These are phyloP conservation scores for Drosophila subobscura DNA, from an alignment of 1,140 invertebrate species.

Conservation along the genomic window DNA sequence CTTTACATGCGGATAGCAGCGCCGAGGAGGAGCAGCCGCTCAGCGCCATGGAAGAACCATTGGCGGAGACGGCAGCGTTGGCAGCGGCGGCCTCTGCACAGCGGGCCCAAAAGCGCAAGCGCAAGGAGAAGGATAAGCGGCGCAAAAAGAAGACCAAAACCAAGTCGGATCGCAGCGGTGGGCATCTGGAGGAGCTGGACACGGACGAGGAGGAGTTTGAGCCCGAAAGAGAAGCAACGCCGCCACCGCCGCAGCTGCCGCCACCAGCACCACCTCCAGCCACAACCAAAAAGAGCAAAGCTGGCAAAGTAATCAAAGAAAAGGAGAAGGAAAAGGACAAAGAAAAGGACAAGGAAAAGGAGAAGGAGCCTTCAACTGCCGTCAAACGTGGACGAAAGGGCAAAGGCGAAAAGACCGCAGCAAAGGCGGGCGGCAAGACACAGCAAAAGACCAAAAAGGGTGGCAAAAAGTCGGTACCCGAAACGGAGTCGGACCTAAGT, in stretches of 20 bases:
- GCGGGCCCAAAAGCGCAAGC: constrained; percentile 74
- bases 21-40: constrained; percentile 39
- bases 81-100: constrained; percentile 61
- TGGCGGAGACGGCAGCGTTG: too few relatives aligned
- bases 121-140: constrained; percentile 82
- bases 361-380: constrained; percentile 19
- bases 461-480: constrained; percentile 45
- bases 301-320: constrained; percentile 55
- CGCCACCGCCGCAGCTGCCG: constrained; percentile 66
- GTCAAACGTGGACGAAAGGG: constrained; percentile 56
- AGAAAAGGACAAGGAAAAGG: constrained; percentile 40
- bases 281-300: constrained; percentile 56
- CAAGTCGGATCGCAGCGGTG: constrained; percentile 52
- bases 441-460: constrained; percentile 73
- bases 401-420: constrained; percentile 43
- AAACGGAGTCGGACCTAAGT: constrained; percentile 55
- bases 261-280: constrained; percentile 30
- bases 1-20: constrained; percentile 34
- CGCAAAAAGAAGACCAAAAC: constrained; percentile 84
- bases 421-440: constrained; percentile 44
- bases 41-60: constrained; percentile 71
- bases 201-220: constrained; percentile 82
- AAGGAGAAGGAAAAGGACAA: constrained; percentile 52
- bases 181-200: constrained; percentile 45
- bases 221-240: constrained; percentile 49